Percentiles rank a stretch among this genome's conserved stretches.
phyloP scores from a whole-genome alignment of 2,888 invertebrate genomes.

The Colostygia pectinataria region DNA sequence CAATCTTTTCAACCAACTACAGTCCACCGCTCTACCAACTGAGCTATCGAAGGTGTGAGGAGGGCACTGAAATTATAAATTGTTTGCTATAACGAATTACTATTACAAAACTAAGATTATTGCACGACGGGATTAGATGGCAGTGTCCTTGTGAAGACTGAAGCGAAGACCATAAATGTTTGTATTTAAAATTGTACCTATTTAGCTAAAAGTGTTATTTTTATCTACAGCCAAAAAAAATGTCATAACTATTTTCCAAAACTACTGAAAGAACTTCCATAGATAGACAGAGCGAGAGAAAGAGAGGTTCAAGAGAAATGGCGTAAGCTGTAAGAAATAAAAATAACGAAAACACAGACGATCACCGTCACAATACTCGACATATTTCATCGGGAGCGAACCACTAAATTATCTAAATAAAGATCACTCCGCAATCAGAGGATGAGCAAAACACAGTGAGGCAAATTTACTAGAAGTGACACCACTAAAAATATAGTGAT shows the following conservation, averaged over 20 bases:
- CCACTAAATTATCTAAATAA: constrained; percentile 80
- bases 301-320: constrained; percentile 44
- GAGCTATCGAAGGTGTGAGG: constrained; percentile 78
- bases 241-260: too few relatives aligned
- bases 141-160: too few relatives aligned
- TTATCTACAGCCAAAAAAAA: too few relatives aligned
- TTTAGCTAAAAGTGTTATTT: too few relatives aligned
- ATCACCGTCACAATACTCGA: constrained; percentile 57
- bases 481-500: too few relatives aligned
- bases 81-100: not conserved
- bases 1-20: constrained; percentile 54
- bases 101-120: too few relatives aligned
- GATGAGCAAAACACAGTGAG: constrained; percentile 14
- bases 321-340: constrained; percentile 50
- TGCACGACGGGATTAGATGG: too few relatives aligned
- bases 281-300: too few relatives aligned
- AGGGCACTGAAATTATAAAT: constrained; percentile 6
- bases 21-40: constrained; percentile 85
- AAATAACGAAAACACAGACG: constrained; percentile 63
- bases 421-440: constrained; percentile 75
- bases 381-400: constrained; percentile 71
- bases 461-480: constrained; percentile 4
- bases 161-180: too few relatives aligned
- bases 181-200: too few relatives aligned
- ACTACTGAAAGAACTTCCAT: too few relatives aligned